Evolutionary conservation across 2,888 invertebrate genomes (phyloP).

Genomic region (Rhagophthalmus giganteus): DNA sequence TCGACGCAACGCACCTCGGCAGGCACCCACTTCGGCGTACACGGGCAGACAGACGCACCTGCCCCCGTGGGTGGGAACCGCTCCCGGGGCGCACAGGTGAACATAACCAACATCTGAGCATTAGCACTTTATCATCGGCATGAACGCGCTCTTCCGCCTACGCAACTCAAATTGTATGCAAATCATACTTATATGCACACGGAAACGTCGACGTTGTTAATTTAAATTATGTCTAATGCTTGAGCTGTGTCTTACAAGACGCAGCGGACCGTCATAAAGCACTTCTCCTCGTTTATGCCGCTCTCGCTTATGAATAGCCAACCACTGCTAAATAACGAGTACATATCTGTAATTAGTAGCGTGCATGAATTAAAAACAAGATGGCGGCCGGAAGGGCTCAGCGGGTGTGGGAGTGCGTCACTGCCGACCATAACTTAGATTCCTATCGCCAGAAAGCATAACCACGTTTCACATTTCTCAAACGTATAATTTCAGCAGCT

Average conservation of each 20-base stretch:
- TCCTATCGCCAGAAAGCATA: conserved; percentile 51
- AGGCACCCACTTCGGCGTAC: not conserved
- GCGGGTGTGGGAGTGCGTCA: conserved; percentile 55
- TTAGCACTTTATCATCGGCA: conserved; percentile 42
- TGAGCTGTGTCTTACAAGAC: conserved; percentile 42
- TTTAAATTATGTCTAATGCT: conserved; percentile 41
- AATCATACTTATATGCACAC: conserved; percentile 39
- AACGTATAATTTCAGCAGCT: conserved; percentile 53
- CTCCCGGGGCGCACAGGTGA: conserved; percentile 40
- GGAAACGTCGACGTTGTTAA: conserved; percentile 33
- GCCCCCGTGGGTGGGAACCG: conserved; percentile 39
- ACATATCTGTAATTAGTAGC: conserved; percentile 44
- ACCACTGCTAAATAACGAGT: conserved; percentile 36
- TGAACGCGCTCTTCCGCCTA: conserved; percentile 39
- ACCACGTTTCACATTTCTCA: conserved; percentile 50
- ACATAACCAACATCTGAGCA: conserved; percentile 36
- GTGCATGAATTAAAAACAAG: conserved; percentile 49
- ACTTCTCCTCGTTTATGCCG: conserved; percentile 25
- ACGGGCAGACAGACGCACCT: conserved; percentile 29
- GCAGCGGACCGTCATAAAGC: conserved; percentile 38
- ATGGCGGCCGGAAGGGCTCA: conserved; percentile 54
- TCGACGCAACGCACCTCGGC: conserved; percentile 10
- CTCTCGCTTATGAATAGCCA: conserved; percentile 33
- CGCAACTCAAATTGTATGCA: conserved; percentile 40
- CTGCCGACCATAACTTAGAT: conserved; percentile 54